These are phyloP conservation scores for Psix sp. DNA, from an alignment of 1,140 invertebrate genomes.

Conservation along the genomic window DNA sequence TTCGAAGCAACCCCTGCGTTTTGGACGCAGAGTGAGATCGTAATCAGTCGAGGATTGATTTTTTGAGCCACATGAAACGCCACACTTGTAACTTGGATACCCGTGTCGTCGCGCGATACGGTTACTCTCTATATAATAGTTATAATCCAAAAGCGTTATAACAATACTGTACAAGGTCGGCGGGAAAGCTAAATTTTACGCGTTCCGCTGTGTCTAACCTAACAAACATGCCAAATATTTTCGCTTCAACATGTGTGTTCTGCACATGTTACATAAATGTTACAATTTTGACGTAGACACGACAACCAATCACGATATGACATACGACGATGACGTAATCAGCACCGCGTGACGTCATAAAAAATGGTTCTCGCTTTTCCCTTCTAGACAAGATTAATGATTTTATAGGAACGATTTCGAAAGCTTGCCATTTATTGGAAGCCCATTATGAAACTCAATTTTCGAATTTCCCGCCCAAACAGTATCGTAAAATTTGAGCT, in stretches of 20 bases:
- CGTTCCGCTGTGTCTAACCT: not conserved
- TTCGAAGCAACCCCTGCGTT: slow-evolving; percentile 48
- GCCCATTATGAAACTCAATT: no score
- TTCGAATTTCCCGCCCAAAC: no score
- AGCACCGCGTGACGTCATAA: slow-evolving; percentile 15
- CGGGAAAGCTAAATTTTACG: not conserved
- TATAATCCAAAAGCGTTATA: no score
- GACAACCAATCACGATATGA: slow-evolving; percentile 28
- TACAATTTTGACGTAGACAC: slow-evolving; percentile 26
- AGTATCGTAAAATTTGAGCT: no score
- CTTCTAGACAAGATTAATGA: no score
- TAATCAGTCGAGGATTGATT: slow-evolving; percentile 62
- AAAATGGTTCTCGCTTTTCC: not conserved
- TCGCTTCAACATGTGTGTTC: slow-evolving; percentile 29
- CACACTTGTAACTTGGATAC: slow-evolving; percentile 44
- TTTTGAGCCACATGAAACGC: slow-evolving; percentile 44
- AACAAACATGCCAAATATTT: slow-evolving; percentile 13
- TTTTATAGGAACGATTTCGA: no score
- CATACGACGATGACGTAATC: slow-evolving; percentile 29
- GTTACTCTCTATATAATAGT: no score
- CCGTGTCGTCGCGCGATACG: slow-evolving; percentile 21
- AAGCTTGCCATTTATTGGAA: no score
- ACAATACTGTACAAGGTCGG: no score
- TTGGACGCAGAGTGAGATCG: slow-evolving; percentile 58
- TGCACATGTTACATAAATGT: slow-evolving; percentile 43